Percentiles rank a stretch among this genome's conserved stretches.
Conservation (phyloP, 2,113 vertebrate species). For the Lonchura striata region DNA sequence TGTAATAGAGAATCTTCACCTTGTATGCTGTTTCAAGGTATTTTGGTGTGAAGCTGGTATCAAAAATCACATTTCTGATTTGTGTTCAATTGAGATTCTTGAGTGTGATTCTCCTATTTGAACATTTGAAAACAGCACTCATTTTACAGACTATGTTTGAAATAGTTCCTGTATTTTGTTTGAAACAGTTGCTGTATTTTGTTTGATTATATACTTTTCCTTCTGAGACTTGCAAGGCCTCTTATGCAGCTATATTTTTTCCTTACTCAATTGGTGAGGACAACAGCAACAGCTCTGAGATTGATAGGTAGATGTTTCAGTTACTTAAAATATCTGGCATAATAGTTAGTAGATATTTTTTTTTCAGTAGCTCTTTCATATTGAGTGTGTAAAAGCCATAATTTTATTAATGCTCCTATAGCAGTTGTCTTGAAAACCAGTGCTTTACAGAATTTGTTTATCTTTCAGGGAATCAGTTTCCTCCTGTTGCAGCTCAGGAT, state of each 20-base stretch:
- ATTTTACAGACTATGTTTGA: neutral
- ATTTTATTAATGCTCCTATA: neutral
- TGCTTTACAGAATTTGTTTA: neutral
- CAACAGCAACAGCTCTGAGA: neutral
- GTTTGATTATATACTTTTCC: neutral
- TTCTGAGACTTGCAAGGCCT: neutral
- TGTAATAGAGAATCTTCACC: neutral
- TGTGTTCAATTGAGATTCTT: neutral
- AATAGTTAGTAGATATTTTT: neutral
- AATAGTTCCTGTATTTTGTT: neutral
- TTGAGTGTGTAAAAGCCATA: neutral
- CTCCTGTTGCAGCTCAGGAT: conserved; percentile 88
- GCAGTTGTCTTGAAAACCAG: neutral
- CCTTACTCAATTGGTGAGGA: neutral
- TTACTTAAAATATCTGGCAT: neutral
- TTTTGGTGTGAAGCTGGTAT: neutral
- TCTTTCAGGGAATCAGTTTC: conserved; percentile 82
- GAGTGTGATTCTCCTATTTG: neutral
- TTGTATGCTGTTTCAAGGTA: neutral
- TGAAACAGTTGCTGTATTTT: neutral
- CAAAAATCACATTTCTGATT: neutral
- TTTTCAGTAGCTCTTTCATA: neutral
- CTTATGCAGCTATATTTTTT: neutral
- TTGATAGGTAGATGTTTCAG: neutral
- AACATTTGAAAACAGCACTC: neutral